Conservation (phyloP, 64 coral and sea anemone species). For the Astreopora myriophthalma region DNA sequence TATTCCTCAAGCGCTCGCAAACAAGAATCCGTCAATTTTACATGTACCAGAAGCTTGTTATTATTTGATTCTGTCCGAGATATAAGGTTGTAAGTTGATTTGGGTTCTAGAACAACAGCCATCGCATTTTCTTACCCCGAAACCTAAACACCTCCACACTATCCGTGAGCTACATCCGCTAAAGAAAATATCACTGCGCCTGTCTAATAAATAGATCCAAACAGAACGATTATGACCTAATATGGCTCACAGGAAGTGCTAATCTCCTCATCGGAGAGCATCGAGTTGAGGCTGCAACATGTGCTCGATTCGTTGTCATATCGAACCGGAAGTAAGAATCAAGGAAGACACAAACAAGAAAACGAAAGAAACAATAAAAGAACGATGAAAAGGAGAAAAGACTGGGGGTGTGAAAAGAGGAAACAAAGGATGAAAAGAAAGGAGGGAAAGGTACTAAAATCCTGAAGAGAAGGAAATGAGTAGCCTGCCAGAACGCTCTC, state of each 20-base stretch:
- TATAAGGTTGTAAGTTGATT: slow-evolving; percentile 82
- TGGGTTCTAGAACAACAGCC: slow-evolving; percentile 82
- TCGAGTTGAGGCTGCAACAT: slow-evolving; percentile 12
- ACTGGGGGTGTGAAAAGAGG: no score
- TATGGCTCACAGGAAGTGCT: slow-evolving; percentile 12
- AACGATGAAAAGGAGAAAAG: no score
- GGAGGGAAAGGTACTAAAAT: no score
- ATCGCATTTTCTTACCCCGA: slow-evolving; percentile 80
- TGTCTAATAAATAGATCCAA: slow-evolving; percentile 49
- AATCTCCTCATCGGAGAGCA: neutral
- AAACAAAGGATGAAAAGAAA: no score
- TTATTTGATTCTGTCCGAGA: slow-evolving; percentile 65
- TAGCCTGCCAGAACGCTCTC: no score
- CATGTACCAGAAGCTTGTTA: slow-evolving; percentile 77
- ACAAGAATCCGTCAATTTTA: slow-evolving; percentile 93
- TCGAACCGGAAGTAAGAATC: neutral
- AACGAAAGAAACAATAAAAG: no score
- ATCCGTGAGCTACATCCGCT: slow-evolving; percentile 81
- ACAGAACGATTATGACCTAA: slow-evolving; percentile 25
- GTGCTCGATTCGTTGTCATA: neutral
- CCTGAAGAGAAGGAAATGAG: no score
- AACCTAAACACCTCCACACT: slow-evolving; percentile 49
- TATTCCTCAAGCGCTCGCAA: slow-evolving; percentile 85
- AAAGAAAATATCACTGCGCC: slow-evolving; percentile 14
- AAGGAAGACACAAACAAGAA: no score